Conservation (phyloP, 2,888 invertebrate species). For the Phrixothrix hirtus region DNA sequence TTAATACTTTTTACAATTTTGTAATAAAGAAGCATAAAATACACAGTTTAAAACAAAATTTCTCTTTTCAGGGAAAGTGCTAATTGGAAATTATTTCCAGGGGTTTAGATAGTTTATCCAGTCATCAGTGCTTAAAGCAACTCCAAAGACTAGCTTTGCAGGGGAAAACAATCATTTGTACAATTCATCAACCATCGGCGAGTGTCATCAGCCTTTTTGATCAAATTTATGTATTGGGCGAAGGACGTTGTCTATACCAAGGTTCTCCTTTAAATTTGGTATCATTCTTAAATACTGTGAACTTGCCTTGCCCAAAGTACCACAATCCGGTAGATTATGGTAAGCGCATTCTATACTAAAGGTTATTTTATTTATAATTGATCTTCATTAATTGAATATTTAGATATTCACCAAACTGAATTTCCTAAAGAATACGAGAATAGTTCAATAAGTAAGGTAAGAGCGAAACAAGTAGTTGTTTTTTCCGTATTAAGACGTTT, state of each 20-base stretch:
- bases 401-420: no score
- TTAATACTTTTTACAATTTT: no score
- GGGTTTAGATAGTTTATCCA: constrained; percentile 90
- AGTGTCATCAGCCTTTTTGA: constrained; percentile 89
- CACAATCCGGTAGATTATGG: constrained; percentile 96
- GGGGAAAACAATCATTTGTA: constrained; percentile 90
- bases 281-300: constrained; percentile 76
- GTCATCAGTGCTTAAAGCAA: constrained; percentile 79
- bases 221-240: constrained; percentile 83
- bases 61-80: constrained; percentile 9
- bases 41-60: background rate
- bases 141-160: constrained; percentile 77
- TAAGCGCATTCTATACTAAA: no score
- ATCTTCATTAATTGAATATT: no score
- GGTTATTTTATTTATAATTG: no score
- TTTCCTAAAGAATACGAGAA: no score
- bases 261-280: constrained; percentile 74
- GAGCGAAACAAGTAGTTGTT: no score
- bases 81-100: constrained; percentile 51
- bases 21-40: background rate
- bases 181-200: constrained; percentile 94
- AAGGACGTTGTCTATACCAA: constrained; percentile 86
- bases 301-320: constrained; percentile 83
- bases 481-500: no score
- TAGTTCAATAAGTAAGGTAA: no score